Percentiles rank a stretch among this genome's conserved stretches.
phyloP scores from a whole-genome alignment of 2,888 invertebrate species.

The Cyaniris semiargus region DNA sequence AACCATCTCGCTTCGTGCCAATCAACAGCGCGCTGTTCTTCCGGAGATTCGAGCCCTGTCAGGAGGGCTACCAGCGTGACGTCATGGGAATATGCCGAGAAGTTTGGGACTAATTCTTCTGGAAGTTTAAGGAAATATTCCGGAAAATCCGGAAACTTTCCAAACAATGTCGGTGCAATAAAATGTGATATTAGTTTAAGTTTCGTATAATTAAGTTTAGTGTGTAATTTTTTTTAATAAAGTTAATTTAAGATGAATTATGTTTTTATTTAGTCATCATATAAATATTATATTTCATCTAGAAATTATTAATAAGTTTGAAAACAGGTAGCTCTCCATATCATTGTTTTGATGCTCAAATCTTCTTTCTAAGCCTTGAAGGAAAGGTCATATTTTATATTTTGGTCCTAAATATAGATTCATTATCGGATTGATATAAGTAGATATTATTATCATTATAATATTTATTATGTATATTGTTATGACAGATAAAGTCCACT shows the following conservation, averaged over 20 bases:
- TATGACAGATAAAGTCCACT: too few relatives aligned
- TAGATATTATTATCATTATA: too few relatives aligned
- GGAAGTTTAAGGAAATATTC: neutral
- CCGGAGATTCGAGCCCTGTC: constrained; percentile 56
- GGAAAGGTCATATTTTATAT: neutral
- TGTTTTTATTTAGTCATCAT: neutral
- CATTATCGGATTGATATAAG: too few relatives aligned
- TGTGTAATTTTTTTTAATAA: neutral
- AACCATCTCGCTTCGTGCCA: constrained; percentile 58
- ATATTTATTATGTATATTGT: too few relatives aligned
- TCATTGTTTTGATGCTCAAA: neutral
- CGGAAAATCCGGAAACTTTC: neutral
- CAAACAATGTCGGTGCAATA: neutral
- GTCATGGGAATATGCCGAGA: constrained; percentile 65
- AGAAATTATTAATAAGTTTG: neutral
- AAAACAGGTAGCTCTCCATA: neutral
- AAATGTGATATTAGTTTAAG: constrained; percentile 25
- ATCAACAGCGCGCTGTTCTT: constrained; percentile 60
- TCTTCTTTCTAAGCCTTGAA: neutral
- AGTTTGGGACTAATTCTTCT: constrained; percentile 56
- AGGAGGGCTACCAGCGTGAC: constrained; percentile 63
- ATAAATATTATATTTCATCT: too few relatives aligned
- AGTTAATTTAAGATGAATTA: neutral
- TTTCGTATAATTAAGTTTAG: neutral
- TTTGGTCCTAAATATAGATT: neutral